Evolutionary conservation across 2,888 invertebrate species (phyloP), one percentile per base, ranked within the genome.

Genomic region (Lasioglossum calceatum): DNA sequence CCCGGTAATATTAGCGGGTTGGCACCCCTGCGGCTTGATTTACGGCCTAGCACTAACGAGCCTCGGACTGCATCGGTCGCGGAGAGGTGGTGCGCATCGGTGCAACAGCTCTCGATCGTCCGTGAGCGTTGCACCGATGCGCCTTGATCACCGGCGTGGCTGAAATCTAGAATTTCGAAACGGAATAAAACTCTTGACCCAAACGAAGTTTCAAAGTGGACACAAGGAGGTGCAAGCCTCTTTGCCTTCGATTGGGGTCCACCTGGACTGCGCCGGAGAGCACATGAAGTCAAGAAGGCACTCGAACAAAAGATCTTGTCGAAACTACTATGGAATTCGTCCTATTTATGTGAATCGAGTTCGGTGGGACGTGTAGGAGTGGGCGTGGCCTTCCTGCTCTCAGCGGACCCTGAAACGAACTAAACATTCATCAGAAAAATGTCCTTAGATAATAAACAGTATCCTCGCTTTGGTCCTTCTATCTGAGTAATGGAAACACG

Each of bases 1-100:
- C 87, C 89, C 88, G 90, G 89, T 89, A 91, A 88, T 92, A 94
- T 94, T 94, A 94, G 94, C 93, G 94, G 89, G 93, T 94, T 94
- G 92, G 94, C 94, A 94, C 94, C 94, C 94, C 94, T 93, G 94
- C 92, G 94, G 94, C 94, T 94, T 94, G 94, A 94, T 94, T 94
- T 94, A 94, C 94, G 94, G 93, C 90, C 94, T 89, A 92, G 91
- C 93, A 92, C 94, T 94, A 94, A 94, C 94, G 94, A 94, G 94
- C 93, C 90, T 90, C 90, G 89, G 88, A 79, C 86, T 77, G 87
- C 85, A 79, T 72, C 81, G 75, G 74, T 79, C 82, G 79, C 90
- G 82, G 89, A 84, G 83, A 89, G 84, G 76, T 82, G 89, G 85
- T 89, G 84, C 87, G 79, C 76, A 81, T 83, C 81, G 87, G 81